Evolutionary conservation across 1,140 invertebrate genomes (phyloP).

Genomic region (Drosophila grimshawi): DNA sequence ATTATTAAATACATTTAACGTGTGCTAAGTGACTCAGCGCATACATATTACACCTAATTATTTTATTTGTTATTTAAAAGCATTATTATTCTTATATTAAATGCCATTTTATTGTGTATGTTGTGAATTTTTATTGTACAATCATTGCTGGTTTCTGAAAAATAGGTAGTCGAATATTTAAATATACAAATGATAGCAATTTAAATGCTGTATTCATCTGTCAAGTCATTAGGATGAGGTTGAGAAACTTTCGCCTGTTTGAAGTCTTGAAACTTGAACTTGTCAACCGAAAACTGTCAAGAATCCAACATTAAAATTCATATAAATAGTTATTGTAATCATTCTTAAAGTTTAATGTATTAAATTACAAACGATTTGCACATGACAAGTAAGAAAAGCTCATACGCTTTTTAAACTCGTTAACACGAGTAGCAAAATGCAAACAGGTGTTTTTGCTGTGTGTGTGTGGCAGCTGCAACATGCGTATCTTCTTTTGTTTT

Average conservation of each 20-base stretch:
- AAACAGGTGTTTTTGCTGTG: constrained; percentile 1
- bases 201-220: too few relatives aligned
- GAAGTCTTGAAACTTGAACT: too few relatives aligned
- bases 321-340: too few relatives aligned
- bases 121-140: constrained; percentile 2
- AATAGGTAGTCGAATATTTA: too few relatives aligned
- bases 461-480: constrained; percentile 5
- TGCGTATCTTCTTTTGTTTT: constrained; percentile 22
- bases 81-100: too few relatives aligned
- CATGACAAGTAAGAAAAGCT: constrained; percentile 1
- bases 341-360: neutral
- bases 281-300: too few relatives aligned
- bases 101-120: neutral
- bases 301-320: too few relatives aligned
- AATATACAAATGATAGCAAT: too few relatives aligned
- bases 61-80: neutral
- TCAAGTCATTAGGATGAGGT: too few relatives aligned
- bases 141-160: too few relatives aligned
- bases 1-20: neutral
- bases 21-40: neutral
- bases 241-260: too few relatives aligned
- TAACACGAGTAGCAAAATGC: constrained; percentile 50
- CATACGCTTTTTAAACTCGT: constrained; percentile 29
- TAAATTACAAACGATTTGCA: neutral
- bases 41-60: constrained; percentile 4